phyloP scores from a whole-genome alignment of 2,113 vertebrate species.

The Pelmatolapia mariae region DNA sequence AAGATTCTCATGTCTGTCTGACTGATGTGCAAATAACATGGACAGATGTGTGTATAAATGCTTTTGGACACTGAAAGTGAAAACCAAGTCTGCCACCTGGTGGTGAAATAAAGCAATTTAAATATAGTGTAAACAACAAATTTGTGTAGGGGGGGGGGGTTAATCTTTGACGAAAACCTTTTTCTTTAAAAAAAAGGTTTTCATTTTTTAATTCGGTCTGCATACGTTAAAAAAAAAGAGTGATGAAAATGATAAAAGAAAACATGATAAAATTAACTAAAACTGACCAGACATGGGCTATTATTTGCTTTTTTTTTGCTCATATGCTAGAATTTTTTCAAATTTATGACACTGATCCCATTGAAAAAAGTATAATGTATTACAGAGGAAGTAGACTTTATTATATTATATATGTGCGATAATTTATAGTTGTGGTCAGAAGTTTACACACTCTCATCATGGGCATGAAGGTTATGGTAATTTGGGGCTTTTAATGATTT shows the following conservation, averaged over 20 bases:
- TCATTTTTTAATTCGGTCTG: not conserved
- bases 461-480: not conserved
- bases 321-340: not conserved
- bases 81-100: not conserved
- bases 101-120: not conserved
- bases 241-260: not conserved
- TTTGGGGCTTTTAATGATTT: not conserved
- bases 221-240: not conserved
- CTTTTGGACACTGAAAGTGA: not conserved
- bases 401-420: not conserved
- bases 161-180: not conserved
- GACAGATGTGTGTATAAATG: not conserved
- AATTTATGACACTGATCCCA: not conserved
- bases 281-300: not conserved
- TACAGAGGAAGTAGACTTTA: not conserved
- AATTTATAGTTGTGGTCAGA: not conserved
- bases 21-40: fast-evolving
- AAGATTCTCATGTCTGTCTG: not conserved
- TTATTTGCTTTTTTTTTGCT: not conserved
- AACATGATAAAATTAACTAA: not conserved
- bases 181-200: not conserved
- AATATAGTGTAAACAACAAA: not conserved
- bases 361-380: not conserved
- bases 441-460: not conserved
- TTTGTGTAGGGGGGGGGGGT: not conserved